Base-by-base conservation (phyloP, 2,888 invertebrate genomes). In the Nomada fucata region DNA sequence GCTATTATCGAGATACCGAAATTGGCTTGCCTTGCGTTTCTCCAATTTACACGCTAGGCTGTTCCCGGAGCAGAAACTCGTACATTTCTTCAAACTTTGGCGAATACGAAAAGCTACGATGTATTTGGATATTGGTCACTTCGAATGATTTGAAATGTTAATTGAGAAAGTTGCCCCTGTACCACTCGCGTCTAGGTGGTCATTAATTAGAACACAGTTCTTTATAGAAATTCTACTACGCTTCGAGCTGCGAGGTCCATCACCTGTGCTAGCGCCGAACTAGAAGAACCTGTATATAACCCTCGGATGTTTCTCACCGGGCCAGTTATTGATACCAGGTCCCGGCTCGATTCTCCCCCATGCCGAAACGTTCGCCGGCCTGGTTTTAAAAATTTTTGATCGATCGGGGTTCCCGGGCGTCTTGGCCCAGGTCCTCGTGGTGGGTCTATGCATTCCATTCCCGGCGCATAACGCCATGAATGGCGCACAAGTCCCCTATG, bases 401-500 rank as follows among this genome's bases (percentile, higher is more conserved):
- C 81, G 80, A 80, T 80, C 81, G 73, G 42, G 44, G 80, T 68
- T 26, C 71, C 18, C 50, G 15, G 26, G 55, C 67, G 57, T 47
- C 44, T 23, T 36, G 80, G 63, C 55, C 26, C 67, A 29, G 65
- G 20, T 73, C 73, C 73, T 44, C 73, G 55, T 63, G 67, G 76
- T 82, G 82, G 82, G 71, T 81, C 82, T 82, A 82, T 81, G 82
- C 82, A 82, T 82, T 76, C 82, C 82, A 80, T 73, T 26, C 64
- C 50, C 50, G 20, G 64, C 13, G n/a, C 36, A 23, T 69, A 47
- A 47, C 67, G 26, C 70, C 73, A 18, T 36, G 59, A 5, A 7
- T 59, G n/a, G 29, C 10, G 5, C 36, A 2, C 15, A 13, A 13
- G n/a, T 50, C 23, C 29, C 4, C n/a, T n/a, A 11, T 15, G 18